These are phyloP conservation scores for Indicator maculatus DNA, from an alignment of 2,113 vertebrate species.

Conservation along the genomic window DNA sequence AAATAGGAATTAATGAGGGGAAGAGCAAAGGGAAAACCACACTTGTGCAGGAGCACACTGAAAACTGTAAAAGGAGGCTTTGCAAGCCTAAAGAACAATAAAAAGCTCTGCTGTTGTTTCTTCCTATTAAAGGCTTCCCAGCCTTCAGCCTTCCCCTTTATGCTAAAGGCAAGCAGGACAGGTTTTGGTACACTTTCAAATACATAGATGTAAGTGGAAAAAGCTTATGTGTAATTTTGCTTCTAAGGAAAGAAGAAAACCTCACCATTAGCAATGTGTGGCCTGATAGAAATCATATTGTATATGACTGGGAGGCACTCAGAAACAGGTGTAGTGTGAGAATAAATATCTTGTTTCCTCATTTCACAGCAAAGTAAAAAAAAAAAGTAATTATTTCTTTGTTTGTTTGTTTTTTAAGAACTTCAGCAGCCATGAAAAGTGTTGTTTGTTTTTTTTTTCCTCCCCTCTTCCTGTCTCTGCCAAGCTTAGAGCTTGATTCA, in stretches of 20 bases:
- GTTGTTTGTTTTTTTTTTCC: no score
- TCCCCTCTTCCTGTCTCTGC: background rate
- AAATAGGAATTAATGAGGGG: rapidly evolving
- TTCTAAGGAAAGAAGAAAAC: background rate
- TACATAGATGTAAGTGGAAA: rapidly evolving
- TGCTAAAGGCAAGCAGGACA: background rate
- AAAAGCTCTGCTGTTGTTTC: background rate
- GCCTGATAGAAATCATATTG: slow-evolving; percentile 1
- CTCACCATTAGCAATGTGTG: background rate
- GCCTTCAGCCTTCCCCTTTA: background rate
- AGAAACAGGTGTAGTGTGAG: background rate
- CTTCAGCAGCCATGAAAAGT: background rate
- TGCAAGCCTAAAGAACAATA: rapidly evolving
- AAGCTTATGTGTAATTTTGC: background rate
- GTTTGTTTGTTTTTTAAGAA: background rate
- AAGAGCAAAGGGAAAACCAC: background rate
- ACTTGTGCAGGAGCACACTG: background rate
- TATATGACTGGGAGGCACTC: background rate
- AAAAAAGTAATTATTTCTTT: background rate
- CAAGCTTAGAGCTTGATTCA: background rate
- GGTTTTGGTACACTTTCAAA: background rate
- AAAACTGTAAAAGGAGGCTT: background rate
- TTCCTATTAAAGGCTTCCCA: background rate
- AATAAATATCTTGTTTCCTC: background rate
- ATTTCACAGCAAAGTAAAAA: background rate